A percentile compares a stretch with the other conserved stretches of the same genome.
phyloP scores from a whole-genome alignment of 2,888 invertebrate genomes.

The Pyrocoelia pectoralis region DNA sequence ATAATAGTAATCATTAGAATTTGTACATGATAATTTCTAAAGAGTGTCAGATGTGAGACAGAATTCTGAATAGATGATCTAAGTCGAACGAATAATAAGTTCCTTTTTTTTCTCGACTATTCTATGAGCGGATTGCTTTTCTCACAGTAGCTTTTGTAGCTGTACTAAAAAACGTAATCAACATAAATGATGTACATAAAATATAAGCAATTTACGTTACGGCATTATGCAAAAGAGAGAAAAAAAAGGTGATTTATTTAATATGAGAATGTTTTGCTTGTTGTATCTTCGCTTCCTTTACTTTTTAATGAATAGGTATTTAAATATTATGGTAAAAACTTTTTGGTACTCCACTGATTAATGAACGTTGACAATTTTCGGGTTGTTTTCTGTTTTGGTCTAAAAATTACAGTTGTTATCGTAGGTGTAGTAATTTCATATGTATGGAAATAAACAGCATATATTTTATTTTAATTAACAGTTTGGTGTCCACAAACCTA shows the following conservation, averaged over 20 bases:
- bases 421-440: conserved; percentile 28
- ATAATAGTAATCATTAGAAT: conserved; percentile 29
- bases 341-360: not conserved
- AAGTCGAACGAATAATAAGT: conserved; percentile 18
- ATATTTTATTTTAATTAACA: conserved; percentile 36
- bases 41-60: conserved; percentile 25
- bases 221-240: not conserved
- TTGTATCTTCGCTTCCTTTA: conserved; percentile 27
- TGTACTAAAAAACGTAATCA: not conserved
- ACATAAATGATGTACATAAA: conserved; percentile 17
- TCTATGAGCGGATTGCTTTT: conserved; percentile 20
- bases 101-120: conserved; percentile 16
- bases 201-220: conserved; percentile 27
- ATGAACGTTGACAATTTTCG: not conserved
- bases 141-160: conserved; percentile 25
- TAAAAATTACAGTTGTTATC: not conserved
- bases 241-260: not conserved
- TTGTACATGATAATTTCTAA: conserved; percentile 13
- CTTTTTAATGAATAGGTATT: conserved; percentile 26
- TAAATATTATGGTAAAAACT: conserved; percentile 23
- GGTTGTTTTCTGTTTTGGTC: not conserved
- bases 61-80: conserved; percentile 27
- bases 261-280: conserved; percentile 14
- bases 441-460: conserved; percentile 31
- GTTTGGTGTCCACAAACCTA: conserved; percentile 34